Percentiles rank a stretch among this genome's conserved stretches.
Conservation (phyloP, 2,888 invertebrate species). For the Caenorhabditis becei region DNA sequence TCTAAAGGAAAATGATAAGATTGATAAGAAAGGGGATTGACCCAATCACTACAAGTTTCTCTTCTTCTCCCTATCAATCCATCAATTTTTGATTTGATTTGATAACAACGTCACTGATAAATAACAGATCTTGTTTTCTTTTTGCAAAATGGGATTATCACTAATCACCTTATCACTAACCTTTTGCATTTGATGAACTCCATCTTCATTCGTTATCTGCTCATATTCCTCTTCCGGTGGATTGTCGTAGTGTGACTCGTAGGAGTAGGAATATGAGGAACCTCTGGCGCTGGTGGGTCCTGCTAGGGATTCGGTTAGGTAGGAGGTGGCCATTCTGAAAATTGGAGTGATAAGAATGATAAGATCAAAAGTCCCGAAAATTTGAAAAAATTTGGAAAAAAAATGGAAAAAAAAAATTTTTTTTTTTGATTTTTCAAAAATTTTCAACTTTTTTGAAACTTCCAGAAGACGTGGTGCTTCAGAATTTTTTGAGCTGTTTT, state of each 20-base stretch:
- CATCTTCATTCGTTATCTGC: constrained; percentile 53
- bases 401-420: too few relatives aligned
- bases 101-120: neutral
- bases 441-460: too few relatives aligned
- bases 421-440: too few relatives aligned
- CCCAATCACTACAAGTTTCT: constrained; percentile 27
- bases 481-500: too few relatives aligned
- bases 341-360: neutral
- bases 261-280: constrained; percentile 78
- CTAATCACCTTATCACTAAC: constrained; percentile 25
- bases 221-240: constrained; percentile 74
- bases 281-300: constrained; percentile 77
- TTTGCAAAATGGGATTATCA: neutral
- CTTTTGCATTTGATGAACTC: constrained; percentile 69
- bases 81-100: constrained; percentile 15
- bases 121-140: neutral
- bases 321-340: constrained; percentile 79
- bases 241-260: constrained; percentile 76
- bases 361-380: too few relatives aligned
- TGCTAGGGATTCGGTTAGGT: constrained; percentile 77
- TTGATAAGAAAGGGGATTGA: constrained; percentile 14
- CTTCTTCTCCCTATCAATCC: neutral
- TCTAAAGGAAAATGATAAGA: constrained; percentile 2
- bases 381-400: neutral
- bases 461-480: too few relatives aligned